phyloP scores from a whole-genome alignment of 1,140 invertebrate genomes.

The Drosophila paulistorum region DNA sequence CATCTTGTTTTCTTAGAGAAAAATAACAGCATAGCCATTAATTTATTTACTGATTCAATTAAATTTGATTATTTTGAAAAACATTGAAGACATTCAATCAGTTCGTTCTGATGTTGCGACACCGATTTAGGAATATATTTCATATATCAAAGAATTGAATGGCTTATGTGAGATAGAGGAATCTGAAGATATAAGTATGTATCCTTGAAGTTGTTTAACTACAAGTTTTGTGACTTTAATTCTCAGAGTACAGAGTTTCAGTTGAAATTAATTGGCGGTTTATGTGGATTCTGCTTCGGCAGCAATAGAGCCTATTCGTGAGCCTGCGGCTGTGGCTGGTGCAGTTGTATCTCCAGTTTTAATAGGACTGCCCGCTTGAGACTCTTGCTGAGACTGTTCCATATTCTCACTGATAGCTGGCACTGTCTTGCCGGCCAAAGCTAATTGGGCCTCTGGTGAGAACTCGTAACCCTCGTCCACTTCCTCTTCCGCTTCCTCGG shows the following conservation, averaged over 20 bases:
- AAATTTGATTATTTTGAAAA: too few relatives aligned
- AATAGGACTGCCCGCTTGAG: not conserved
- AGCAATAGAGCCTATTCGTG: not conserved
- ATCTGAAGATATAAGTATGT: too few relatives aligned
- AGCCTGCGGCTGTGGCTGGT: not conserved
- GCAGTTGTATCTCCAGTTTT: not conserved
- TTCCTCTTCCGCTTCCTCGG: constrained; percentile 53
- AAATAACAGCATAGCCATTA: too few relatives aligned
- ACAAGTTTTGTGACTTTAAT: not conserved
- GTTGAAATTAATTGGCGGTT: too few relatives aligned
- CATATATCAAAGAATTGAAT: too few relatives aligned
- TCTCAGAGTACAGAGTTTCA: too few relatives aligned
- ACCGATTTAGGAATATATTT: too few relatives aligned
- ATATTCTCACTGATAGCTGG: constrained; percentile 2
- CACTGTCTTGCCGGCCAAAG: constrained; percentile 47
- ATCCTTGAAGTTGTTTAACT: not conserved
- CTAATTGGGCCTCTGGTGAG: constrained; percentile 39
- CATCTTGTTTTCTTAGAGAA: not conserved
- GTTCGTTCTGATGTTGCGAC: too few relatives aligned
- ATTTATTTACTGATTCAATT: too few relatives aligned
- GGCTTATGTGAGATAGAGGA: too few relatives aligned
- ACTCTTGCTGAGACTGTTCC: not conserved
- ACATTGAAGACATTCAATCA: too few relatives aligned
- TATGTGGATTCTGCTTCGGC: not conserved
- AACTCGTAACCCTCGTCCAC: constrained; percentile 9